These are phyloP conservation scores for Gorsachius magnificus DNA, from an alignment of 2,797 vertebrate genomes.

Conservation along the genomic window DNA sequence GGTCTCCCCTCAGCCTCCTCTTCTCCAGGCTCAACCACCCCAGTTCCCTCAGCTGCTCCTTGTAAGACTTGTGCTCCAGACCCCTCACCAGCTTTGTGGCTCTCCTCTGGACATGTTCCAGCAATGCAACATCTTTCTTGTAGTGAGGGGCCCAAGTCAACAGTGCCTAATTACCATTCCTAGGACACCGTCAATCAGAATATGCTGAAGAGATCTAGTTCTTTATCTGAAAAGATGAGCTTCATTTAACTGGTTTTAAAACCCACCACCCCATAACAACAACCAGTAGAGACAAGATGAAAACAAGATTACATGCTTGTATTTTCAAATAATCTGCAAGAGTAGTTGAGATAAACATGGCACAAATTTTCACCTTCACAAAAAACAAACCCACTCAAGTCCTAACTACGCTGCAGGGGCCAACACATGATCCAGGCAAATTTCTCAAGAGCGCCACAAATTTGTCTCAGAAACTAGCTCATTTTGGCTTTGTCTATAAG, in stretches of 20 bases:
- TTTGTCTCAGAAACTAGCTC: neutral
- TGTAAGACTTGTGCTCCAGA: no score
- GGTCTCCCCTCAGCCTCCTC: no score
- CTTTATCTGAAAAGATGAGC: neutral
- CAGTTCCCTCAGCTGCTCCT: no score
- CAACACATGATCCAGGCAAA: neutral
- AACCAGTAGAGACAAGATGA: neutral
- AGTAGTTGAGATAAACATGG: neutral
- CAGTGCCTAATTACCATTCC: neutral
- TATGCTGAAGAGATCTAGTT: neutral
- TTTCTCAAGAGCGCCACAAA: neutral
- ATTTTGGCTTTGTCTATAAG: neutral
- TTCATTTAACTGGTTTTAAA: neutral
- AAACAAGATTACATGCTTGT: neutral
- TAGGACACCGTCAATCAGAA: neutral
- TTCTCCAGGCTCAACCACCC: no score
- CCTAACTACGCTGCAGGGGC: neutral
- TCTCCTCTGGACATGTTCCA: no score
- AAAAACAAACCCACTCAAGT: neutral
- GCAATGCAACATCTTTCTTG: no score
- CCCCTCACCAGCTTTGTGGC: no score
- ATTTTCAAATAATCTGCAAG: neutral
- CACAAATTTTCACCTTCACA: neutral
- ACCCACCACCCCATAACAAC: neutral
- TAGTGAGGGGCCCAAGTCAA: neutral